Conservation (phyloP, 2,113 vertebrate genomes). For the Rattus rattus region DNA sequence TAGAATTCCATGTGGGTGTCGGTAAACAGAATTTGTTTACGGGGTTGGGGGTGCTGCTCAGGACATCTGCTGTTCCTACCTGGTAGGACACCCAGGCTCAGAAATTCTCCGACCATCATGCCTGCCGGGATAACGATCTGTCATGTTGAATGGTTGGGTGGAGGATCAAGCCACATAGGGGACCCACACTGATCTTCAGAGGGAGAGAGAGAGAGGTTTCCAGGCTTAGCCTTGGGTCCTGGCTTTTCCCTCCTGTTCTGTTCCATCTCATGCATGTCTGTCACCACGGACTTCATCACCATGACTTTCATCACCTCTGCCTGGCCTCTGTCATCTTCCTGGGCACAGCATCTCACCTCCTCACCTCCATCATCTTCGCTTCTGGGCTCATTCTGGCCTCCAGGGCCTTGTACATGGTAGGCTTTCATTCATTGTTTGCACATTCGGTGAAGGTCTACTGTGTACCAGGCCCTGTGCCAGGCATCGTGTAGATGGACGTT, state of each 20-base stretch:
- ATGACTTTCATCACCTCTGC: background rate
- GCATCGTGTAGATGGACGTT: slow-evolving; percentile 58
- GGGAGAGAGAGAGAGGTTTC: slow-evolving; percentile 45
- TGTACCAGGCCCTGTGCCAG: slow-evolving; percentile 79
- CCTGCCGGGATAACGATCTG: fast-evolving
- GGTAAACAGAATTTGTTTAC: no score
- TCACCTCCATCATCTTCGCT: slow-evolving; percentile 50
- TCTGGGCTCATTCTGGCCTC: slow-evolving; percentile 69
- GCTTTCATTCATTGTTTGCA: slow-evolving; percentile 80
- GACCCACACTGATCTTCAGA: background rate
- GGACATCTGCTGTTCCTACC: background rate
- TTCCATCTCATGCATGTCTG: background rate
- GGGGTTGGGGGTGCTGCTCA: fast-evolving
- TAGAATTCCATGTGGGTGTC: background rate
- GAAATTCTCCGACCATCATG: background rate
- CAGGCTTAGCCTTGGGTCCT: background rate
- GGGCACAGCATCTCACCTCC: slow-evolving; percentile 59
- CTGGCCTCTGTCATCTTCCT: slow-evolving; percentile 40
- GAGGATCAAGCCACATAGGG: no score
- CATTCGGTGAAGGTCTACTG: slow-evolving; percentile 78
- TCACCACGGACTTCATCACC: background rate
- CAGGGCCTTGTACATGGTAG: slow-evolving; percentile 82
- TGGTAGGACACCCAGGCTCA: background rate
- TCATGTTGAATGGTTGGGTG: fast-evolving
- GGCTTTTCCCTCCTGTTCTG: background rate